Conservation (phyloP, 2,113 vertebrate genomes). For the Centropus unirufus region DNA sequence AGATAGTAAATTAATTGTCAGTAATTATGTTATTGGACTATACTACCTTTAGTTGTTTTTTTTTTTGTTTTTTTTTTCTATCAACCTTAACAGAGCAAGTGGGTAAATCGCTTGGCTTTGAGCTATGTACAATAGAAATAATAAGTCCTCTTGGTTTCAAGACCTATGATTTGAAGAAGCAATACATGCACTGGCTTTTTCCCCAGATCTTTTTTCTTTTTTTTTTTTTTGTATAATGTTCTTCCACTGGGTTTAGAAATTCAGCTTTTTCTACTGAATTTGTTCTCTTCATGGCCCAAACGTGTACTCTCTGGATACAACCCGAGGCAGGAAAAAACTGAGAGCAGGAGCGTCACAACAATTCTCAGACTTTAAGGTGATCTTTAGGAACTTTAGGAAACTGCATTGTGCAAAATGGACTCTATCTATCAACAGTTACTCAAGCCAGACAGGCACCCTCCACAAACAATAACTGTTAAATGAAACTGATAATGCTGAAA, state of each 20-base stretch:
- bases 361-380: neutral
- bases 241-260: neutral
- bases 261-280: neutral
- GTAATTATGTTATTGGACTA: neutral
- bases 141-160: neutral
- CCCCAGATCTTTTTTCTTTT: too few relatives aligned
- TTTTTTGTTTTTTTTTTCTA: neutral
- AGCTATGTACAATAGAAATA: neutral
- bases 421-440: neutral
- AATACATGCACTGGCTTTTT: neutral
- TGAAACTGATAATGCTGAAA: conserved; percentile 20
- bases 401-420: neutral
- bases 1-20: neutral
- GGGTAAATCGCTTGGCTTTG: neutral
- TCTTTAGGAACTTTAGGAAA: neutral
- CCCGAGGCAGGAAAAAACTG: neutral
- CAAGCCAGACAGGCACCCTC: neutral
- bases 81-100: neutral
- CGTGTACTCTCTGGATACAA: neutral
- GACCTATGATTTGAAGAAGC: neutral
- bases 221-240: neutral
- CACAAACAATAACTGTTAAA: neutral
- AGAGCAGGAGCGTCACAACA: neutral
- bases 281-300: neutral
- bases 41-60: neutral